phyloP scores from a whole-genome alignment of 2,888 invertebrate species.

The Stenurella melanura region DNA sequence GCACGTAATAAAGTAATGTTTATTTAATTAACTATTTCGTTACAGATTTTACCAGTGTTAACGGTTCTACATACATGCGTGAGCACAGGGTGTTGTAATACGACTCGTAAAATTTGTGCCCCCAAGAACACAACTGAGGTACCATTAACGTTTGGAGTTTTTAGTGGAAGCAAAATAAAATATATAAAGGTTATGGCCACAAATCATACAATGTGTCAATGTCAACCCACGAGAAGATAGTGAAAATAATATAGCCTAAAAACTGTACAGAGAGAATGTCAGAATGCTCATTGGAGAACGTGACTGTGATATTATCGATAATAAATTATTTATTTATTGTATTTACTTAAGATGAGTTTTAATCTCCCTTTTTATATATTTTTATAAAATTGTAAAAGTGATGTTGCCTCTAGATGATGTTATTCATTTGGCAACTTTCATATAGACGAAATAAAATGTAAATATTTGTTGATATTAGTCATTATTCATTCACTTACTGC shows the following conservation, averaged over 20 bases:
- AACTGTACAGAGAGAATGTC: not conserved
- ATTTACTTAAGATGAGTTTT: not conserved
- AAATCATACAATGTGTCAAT: conserved; percentile 16
- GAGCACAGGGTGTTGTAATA: conserved; percentile 37
- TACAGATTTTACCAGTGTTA: conserved; percentile 25
- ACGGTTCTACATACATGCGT: conserved; percentile 40
- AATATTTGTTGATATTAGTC: not conserved
- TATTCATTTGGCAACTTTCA: not conserved
- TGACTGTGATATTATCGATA: conserved; percentile 26
- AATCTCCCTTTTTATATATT: too few species aligned
- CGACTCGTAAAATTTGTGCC: conserved; percentile 9
- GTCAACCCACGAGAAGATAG: not conserved
- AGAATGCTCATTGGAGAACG: not conserved
- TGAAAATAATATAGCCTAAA: not conserved
- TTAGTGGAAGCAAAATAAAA: not conserved
- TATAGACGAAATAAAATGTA: not conserved
- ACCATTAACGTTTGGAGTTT: conserved; percentile 4
- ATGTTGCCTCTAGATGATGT: too few species aligned
- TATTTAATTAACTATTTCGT: not conserved
- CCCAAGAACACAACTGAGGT: not conserved
- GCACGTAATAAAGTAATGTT: too few species aligned
- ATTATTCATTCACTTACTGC: not conserved
- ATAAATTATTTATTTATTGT: conserved; percentile 27
- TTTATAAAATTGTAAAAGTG: too few species aligned
- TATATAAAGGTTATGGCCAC: conserved; percentile 6